Base-by-base conservation (phyloP, 2,113 vertebrate species). In the Zingel zingel region DNA sequence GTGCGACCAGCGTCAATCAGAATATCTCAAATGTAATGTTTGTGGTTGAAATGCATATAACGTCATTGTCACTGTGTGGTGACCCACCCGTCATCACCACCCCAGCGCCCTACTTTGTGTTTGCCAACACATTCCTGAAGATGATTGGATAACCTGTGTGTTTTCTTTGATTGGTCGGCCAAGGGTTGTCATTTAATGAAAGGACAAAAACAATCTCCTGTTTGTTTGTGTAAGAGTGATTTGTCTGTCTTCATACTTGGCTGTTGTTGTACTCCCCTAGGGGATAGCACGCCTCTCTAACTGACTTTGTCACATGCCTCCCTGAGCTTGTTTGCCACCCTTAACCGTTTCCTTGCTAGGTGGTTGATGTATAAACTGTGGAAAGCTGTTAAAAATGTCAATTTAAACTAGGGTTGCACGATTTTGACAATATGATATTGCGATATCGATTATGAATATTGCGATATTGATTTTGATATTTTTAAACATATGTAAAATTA, bases 241-340 rank as follows among this genome's bases (percentile, higher is more conserved):
- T 70, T 27, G 11, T 59, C 51, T 77, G 78, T 82, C 62, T 81
- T 80, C 76, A 84, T 88, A 57, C 74, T 84, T 89, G 71, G 77
- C 72, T 85, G 69, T 72, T 85, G 87, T 67, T 84, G 86, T 67
- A 50, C 69, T 92, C 77, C 88, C 71, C 71, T 18, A 51, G 68
- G 84, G 84, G 77, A 82, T 79, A 82, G 71, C 89, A 85, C 90
- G 71, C 89, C 89, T 87, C 85, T 91, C 59, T 86, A 91, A 91
- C 90, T 82, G 87, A 82, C 86, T 84, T 75, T 90, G 90, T 90
- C 89, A 83, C 74, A 0, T 79, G 86, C 85, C 86, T 65, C 23
- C 67, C 27, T 56, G 25, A 27, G 76, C 65, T 80, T 87, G 69
- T 87, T 91, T 85, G 74, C 84, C 82, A 81, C 23, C 27, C 4